phyloP scores from a whole-genome alignment of 2,797 vertebrate species.

The Karalla daura region DNA sequence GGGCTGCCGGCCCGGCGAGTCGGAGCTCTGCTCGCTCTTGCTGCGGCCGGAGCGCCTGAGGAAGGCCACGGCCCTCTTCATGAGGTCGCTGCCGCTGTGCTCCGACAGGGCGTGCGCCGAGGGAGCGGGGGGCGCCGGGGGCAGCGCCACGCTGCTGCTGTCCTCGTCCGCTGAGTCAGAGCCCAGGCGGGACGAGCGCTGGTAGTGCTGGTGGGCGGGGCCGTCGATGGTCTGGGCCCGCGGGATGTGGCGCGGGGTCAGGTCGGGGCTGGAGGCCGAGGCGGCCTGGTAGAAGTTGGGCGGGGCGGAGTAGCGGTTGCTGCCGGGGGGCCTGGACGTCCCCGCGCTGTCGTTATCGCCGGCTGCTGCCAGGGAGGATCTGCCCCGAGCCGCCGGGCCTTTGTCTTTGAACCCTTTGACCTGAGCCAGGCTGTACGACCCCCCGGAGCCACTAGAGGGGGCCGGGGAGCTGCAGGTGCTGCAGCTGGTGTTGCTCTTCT shows the following conservation, averaged over 20 bases:
- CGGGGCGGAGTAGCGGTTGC: constrained; percentile 91
- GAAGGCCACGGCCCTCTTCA: constrained; percentile 93
- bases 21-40: constrained; percentile 85
- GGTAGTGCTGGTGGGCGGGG: constrained; percentile 69
- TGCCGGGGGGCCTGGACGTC: constrained; percentile 72
- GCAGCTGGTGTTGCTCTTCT: constrained; percentile 66
- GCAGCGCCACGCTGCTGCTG: constrained; percentile 70
- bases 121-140: constrained; percentile 48
- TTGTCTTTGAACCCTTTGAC: constrained; percentile 29
- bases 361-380: constrained; percentile 83
- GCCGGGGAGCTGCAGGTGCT: constrained; percentile 72
- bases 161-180: constrained; percentile 89
- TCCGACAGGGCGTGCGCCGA: constrained; percentile 77
- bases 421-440: constrained; percentile 46
- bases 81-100: constrained; percentile 88
- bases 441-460: constrained; percentile 72
- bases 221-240: constrained; percentile 87
- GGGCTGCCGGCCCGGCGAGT: constrained; percentile 82
- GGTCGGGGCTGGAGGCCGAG: constrained; percentile 80
- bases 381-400: constrained; percentile 69
- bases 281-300: constrained; percentile 89
- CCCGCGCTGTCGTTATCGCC: constrained; percentile 77
- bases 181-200: constrained; percentile 72
- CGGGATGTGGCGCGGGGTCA: constrained; percentile 81
- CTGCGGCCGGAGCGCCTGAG: constrained; percentile 88